These are phyloP conservation scores for Lepilemur septentrionalis DNA, from an alignment of 2,797 vertebrate genomes.

Conservation along the genomic window DNA sequence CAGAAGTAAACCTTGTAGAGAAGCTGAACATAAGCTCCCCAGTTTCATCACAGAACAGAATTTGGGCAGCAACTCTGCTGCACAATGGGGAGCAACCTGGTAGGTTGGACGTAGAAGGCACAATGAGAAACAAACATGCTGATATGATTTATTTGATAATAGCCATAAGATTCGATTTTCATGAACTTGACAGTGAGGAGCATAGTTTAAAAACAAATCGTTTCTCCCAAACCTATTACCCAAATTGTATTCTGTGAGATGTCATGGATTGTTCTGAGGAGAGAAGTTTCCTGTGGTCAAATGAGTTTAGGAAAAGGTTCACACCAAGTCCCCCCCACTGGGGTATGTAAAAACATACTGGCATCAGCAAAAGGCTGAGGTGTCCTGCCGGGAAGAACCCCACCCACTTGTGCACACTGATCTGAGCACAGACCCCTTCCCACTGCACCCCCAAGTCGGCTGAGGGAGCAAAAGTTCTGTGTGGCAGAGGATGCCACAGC, in stretches of 20 bases:
- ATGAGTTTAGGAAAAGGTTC: not conserved
- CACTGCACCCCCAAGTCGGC: fast-evolving
- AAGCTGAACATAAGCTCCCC: not conserved
- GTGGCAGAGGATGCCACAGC: no score
- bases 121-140: not conserved
- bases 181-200: not conserved
- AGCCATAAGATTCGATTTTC: not conserved
- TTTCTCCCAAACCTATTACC: not conserved
- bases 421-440: fast-evolving
- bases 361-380: not conserved
- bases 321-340: fast-evolving
- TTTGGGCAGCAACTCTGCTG: not conserved
- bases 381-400: not conserved
- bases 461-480: not conserved
- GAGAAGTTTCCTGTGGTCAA: not conserved
- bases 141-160: not conserved
- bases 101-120: fast-evolving
- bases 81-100: not conserved
- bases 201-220: not conserved
- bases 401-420: not conserved
- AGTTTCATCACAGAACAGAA: not conserved
- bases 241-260: not conserved
- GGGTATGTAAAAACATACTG: not conserved
- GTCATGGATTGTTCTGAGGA: not conserved
- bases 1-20: conserved; percentile 1